Evolutionary conservation across 2,113 vertebrate genomes (phyloP).

Genomic region (Edolisoma coerulescens): DNA sequence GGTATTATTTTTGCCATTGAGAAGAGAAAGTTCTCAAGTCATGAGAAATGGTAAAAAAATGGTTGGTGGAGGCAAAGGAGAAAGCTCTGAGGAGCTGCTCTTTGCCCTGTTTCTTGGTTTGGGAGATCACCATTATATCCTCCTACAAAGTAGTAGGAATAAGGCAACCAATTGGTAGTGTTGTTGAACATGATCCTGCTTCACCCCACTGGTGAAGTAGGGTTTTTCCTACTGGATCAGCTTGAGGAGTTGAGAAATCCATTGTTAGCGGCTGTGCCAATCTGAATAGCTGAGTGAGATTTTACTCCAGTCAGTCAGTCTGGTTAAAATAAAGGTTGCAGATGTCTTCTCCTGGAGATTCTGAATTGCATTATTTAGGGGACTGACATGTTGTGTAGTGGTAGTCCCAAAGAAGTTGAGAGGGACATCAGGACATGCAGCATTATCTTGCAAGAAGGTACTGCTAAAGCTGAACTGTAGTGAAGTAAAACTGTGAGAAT

Average conservation of each 20-base stretch:
- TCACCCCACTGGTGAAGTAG: not conserved
- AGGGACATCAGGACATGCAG: not conserved
- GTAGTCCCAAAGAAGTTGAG: not conserved
- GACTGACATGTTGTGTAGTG: not conserved
- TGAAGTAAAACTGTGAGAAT: not conserved
- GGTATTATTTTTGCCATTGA: not conserved
- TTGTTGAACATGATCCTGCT: not conserved
- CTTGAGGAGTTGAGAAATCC: not conserved
- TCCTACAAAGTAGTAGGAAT: not conserved
- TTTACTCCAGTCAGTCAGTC: not conserved
- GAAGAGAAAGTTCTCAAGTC: not conserved
- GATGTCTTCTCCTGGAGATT: not conserved
- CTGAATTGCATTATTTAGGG: not conserved
- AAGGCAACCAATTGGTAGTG: not conserved
- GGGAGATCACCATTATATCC: not conserved
- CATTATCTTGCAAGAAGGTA: not conserved
- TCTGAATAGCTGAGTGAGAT: not conserved
- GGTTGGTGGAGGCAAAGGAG: not conserved
- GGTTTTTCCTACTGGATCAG: not conserved
- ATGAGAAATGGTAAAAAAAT: not conserved
- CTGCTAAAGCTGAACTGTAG: not conserved
- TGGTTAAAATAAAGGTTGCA: not conserved
- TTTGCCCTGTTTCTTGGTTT: not conserved
- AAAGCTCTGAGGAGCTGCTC: not conserved
- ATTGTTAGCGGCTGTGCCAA: not conserved